These are phyloP conservation scores for Sternarchorhynchus goeldii DNA, from an alignment of 2,797 vertebrate species.

Conservation along the genomic window DNA sequence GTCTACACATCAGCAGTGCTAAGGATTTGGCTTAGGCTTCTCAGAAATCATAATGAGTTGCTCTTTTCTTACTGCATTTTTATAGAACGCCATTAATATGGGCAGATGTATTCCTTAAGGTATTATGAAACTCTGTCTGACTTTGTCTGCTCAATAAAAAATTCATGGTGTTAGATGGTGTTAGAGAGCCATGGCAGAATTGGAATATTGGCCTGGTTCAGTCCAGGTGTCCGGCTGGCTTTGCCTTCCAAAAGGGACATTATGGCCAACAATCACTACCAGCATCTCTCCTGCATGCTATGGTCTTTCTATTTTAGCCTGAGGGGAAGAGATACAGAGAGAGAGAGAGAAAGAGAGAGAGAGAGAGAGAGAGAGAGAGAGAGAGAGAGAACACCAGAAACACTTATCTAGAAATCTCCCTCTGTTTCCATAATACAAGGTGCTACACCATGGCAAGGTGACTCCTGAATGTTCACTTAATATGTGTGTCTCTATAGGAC, in stretches of 20 bases:
- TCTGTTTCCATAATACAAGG: conserved; percentile 15
- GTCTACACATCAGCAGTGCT: neutral
- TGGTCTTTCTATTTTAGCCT: conserved; percentile 39
- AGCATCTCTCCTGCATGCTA: conserved; percentile 26
- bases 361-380: neutral
- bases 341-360: neutral
- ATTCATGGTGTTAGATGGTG: conserved; percentile 64
- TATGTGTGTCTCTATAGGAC: conserved; percentile 19
- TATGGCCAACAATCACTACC: conserved; percentile 27
- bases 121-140: conserved; percentile 63
- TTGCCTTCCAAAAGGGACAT: conserved; percentile 32
- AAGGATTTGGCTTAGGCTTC: neutral
- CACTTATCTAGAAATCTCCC: conserved; percentile 30
- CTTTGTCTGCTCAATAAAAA: conserved; percentile 68
- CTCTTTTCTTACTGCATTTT: conserved; percentile 28
- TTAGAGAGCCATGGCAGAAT: conserved; percentile 37
- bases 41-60: neutral
- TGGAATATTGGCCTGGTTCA: conserved; percentile 48
- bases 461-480: conserved; percentile 43
- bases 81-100: conserved; percentile 60
- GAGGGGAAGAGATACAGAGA: conserved; percentile 4
- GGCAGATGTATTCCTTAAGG: conserved; percentile 62
- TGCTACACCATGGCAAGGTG: conserved; percentile 28
- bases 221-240: conserved; percentile 60
- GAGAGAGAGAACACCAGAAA: conserved; percentile 6